phyloP scores from a whole-genome alignment of 2,797 vertebrate genomes.

The Peromyscus eremicus region DNA sequence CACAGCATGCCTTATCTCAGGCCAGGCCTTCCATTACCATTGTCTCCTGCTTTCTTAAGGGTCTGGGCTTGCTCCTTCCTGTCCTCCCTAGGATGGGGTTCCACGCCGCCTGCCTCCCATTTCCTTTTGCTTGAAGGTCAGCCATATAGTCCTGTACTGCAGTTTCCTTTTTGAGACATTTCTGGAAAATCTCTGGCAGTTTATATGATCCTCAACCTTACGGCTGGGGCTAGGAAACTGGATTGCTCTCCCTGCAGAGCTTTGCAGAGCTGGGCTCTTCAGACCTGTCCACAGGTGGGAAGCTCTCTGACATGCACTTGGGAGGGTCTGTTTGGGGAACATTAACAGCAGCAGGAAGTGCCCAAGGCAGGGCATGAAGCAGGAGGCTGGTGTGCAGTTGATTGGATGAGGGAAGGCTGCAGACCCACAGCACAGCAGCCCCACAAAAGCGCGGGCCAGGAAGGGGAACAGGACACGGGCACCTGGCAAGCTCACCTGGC shows the following conservation, averaged over 20 bases:
- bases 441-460: background rate
- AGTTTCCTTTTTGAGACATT: background rate
- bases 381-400: background rate
- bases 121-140: background rate
- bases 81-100: background rate
- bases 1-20: background rate
- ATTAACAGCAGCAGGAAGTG: background rate
- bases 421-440: no score
- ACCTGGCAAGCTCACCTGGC: background rate
- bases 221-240: background rate
- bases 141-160: background rate
- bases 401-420: background rate
- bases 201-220: rapidly evolving
- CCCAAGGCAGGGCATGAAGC: background rate
- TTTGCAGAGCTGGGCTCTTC: background rate
- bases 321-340: background rate
- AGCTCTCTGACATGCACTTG: background rate
- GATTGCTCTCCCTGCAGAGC: background rate
- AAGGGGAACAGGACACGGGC: background rate
- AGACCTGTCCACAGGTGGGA: background rate
- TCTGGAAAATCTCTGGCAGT: background rate
- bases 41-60: background rate
- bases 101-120: no score
- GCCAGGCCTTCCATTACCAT: background rate
- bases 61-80: background rate